A percentile compares a stretch with the other conserved stretches of the same genome.
These are phyloP conservation scores for Callyntrura sp. DNA, from an alignment of 2,888 invertebrate genomes.

Conservation along the genomic window DNA sequence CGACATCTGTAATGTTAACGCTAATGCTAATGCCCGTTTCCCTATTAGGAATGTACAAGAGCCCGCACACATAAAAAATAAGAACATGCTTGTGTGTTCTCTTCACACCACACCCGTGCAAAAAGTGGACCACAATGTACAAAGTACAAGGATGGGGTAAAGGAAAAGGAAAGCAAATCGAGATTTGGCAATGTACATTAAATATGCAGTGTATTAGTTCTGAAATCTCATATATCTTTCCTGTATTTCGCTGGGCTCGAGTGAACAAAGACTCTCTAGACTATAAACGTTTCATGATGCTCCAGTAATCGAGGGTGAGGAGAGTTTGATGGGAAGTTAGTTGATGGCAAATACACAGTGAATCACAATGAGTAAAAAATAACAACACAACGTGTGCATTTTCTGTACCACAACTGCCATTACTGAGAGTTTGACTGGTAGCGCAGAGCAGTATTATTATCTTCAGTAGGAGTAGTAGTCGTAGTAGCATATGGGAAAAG, in stretches of 20 bases:
- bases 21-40: too few species aligned
- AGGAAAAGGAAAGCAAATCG: conserved; percentile 34
- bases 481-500: conserved; percentile 41
- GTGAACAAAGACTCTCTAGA: not conserved
- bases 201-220: conserved; percentile 15
- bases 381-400: conserved; percentile 56
- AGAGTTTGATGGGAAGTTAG: conserved; percentile 26
- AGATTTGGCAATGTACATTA: conserved; percentile 47
- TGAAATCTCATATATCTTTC: not conserved
- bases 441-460: conserved; percentile 42
- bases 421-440: not conserved
- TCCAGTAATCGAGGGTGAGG: conserved; percentile 13
- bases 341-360: conserved; percentile 53
- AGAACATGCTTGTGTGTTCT: not conserved
- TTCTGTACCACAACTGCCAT: conserved; percentile 7
- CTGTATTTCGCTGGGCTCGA: not conserved
- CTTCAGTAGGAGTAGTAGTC: not conserved
- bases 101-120: not conserved
- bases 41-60: too few species aligned
- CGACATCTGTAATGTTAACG: too few species aligned
- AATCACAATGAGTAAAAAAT: conserved; percentile 68
- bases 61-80: not conserved
- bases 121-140: conserved; percentile 42
- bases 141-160: not conserved
- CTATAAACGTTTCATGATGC: conserved; percentile 6